These are phyloP conservation scores for Ctenosaura bakeri DNA, from an alignment of 2,797 vertebrate genomes.

Conservation along the genomic window DNA sequence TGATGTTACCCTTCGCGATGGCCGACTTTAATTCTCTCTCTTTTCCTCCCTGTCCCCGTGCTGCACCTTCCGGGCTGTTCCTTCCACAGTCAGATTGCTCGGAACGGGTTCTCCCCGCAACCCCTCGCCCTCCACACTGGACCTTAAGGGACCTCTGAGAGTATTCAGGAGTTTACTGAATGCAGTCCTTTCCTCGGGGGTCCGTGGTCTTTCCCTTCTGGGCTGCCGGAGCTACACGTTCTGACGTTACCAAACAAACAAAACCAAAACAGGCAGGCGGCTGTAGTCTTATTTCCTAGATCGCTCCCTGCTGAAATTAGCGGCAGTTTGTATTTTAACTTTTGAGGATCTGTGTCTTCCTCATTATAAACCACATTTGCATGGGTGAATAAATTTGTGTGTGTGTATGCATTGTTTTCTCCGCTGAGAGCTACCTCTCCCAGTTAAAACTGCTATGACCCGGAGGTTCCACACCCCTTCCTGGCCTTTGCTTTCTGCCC, in stretches of 20 bases:
- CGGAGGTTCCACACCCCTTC: neutral
- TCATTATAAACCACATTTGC: neutral
- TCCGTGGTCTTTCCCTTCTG: neutral
- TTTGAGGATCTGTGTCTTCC: neutral
- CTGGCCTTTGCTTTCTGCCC: conserved; percentile 12
- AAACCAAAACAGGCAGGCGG: no score
- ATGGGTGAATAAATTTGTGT: neutral
- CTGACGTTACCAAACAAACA: neutral
- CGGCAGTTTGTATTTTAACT: neutral
- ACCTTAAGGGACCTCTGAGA: no score
- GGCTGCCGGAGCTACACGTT: neutral
- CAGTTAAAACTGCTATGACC: neutral
- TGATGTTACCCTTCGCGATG: no score
- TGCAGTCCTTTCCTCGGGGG: neutral
- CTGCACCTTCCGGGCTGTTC: no score
- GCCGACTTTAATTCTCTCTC: neutral
- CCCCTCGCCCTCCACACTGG: no score
- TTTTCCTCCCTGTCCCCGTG: neutral
- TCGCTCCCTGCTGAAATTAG: neutral
- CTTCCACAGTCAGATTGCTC: neutral
- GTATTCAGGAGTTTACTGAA: neutral
- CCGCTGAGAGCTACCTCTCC: neutral
- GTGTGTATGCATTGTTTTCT: neutral
- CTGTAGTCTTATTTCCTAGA: neutral
- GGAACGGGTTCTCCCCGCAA: no score